A percentile compares a stretch with the other conserved stretches of the same genome.
These are phyloP conservation scores for Portunus trituberculatus DNA, from an alignment of 1,140 invertebrate genomes.

Conservation along the genomic window DNA sequence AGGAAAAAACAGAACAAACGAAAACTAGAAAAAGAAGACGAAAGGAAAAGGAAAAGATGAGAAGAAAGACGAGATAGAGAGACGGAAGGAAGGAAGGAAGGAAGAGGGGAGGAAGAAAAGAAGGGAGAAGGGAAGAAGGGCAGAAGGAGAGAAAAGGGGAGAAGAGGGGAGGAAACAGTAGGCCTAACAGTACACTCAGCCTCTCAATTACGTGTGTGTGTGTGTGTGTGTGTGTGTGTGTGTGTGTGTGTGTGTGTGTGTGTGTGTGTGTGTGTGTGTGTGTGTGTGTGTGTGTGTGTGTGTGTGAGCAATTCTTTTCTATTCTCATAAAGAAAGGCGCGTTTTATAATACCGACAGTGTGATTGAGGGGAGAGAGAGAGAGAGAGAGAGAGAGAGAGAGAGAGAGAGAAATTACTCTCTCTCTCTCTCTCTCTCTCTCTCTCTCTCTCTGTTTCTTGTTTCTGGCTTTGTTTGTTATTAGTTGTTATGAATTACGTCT, in stretches of 20 bases:
- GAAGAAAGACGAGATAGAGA: too few species aligned
- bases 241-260: constrained; percentile 1
- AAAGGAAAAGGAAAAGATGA: too few species aligned
- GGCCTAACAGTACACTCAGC: neutral
- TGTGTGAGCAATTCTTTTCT: neutral
- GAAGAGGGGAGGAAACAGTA: neutral
- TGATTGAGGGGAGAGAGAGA: neutral
- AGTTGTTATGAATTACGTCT: neutral
- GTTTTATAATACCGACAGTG: neutral
- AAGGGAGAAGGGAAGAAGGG: too few species aligned
- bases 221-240: neutral
- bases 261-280: constrained; percentile 20
- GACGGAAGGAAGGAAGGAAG: too few species aligned
- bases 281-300: constrained; percentile 20
- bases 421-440: constrained; percentile 25
- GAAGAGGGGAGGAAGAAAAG: too few species aligned
- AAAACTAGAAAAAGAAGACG: neutral
- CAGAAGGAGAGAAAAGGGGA: too few species aligned
- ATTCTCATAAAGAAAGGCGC: neutral
- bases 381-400: neutral
- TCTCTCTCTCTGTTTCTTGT: neutral
- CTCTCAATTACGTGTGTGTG: neutral
- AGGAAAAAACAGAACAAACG: too few species aligned
- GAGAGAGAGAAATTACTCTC: neutral
- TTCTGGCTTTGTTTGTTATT: neutral